Base-by-base conservation (phyloP, 2,888 invertebrate species). In the Diachrysia chrysitis region DNA sequence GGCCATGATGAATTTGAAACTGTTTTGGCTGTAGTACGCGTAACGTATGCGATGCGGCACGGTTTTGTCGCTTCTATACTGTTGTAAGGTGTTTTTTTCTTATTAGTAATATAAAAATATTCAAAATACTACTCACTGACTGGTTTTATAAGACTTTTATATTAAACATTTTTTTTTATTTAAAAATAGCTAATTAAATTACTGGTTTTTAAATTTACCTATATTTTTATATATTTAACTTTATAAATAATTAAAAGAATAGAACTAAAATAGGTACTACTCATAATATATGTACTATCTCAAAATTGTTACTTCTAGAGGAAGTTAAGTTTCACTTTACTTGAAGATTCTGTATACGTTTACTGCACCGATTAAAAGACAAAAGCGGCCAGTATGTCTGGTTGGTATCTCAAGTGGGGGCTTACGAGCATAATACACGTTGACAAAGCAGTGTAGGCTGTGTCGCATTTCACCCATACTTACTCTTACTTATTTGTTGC, bases 391-490 rank as follows among this genome's bases (percentile, higher is more conserved):
- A 54, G 60, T 73, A 53, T 77, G 73, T 78, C 78, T 73, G 46
- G 76, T 82, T 83, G 79, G 79, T 86, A 83, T 85, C 78, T 83
- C 79, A 81, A 78, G 77, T 79, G 73, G 71, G 72, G 81, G 85
- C 86, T 87, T 87, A 85, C 83, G 79, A 83, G 82, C 79, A 85
- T 83, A 85, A 85, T 84, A 85, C 83, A 79, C 80, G 82, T 82
- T 85, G 87, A 84, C 87, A 87, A 85, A 86, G 82, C 82, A 82
- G 67, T 80, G 79, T 77, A 83, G 83, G 83, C 78, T 78, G 77
- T 68, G 74, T 77, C 69, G 77, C 77, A 77, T 79, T 82, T 74
- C 74, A 76, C 71, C 66, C 68, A 72, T 81, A 74, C 80, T 79
- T 80, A 83, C 77, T 80, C 72, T 63, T 79, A 83, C 79, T 83